phyloP scores from a whole-genome alignment of 92 coral and sea anemone species.

The Pocillopora meandrina region DNA sequence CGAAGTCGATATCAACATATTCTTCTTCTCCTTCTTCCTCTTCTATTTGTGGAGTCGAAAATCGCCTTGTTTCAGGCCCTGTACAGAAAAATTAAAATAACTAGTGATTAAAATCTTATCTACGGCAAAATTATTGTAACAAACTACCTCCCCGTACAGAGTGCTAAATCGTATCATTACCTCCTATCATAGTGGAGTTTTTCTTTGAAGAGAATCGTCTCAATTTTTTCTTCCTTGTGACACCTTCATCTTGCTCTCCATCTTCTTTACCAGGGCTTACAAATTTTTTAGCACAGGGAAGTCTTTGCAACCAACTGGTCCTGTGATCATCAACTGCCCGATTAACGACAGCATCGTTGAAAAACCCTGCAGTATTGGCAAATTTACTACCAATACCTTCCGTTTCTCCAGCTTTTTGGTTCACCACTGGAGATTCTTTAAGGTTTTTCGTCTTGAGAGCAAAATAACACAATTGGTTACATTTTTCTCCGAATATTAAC shows the following conservation, averaged over 20 bases:
- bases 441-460: neutral
- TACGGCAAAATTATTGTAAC: too few species aligned
- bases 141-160: neutral
- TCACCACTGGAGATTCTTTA: constrained; percentile 4
- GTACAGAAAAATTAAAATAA: neutral
- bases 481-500: too few species aligned
- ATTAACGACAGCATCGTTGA: constrained; percentile 36
- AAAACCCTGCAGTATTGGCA: constrained; percentile 38
- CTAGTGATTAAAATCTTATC: neutral
- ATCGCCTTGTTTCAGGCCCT: neutral
- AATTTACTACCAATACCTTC: constrained; percentile 37
- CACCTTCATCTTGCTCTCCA: neutral
- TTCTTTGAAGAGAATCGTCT: neutral
- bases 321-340: constrained; percentile 39
- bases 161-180: neutral
- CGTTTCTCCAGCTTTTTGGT: neutral
- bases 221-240: constrained; percentile 7
- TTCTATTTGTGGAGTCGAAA: constrained; percentile 3
- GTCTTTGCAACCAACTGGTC: constrained; percentile 12
- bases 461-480: neutral
- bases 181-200: neutral
- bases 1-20: constrained; percentile 19
- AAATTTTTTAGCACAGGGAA: neutral
- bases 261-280: neutral
- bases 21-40: constrained; percentile 24